Evolutionary conservation across 2,113 vertebrate genomes (phyloP).

Genomic region (Alectura lathami): DNA sequence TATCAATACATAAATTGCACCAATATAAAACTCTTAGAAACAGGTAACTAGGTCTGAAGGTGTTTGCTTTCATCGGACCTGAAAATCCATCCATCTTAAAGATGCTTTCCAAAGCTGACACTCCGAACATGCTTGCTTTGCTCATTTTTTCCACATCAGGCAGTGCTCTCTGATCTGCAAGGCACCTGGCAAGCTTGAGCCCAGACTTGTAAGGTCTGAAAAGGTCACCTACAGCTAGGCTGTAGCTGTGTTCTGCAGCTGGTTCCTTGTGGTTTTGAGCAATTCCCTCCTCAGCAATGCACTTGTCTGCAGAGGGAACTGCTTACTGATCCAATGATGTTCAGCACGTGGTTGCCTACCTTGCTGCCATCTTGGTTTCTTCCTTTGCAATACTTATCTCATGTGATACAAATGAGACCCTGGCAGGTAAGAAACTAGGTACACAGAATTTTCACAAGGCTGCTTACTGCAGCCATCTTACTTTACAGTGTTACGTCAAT

Average conservation of each 20-base stretch:
- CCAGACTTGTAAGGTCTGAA: background rate
- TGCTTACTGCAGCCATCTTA: background rate
- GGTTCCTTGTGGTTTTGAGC: background rate
- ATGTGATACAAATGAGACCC: background rate
- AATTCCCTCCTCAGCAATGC: background rate
- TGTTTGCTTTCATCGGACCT: background rate
- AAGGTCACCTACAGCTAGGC: background rate
- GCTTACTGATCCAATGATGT: rapidly evolving
- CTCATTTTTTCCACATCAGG: background rate
- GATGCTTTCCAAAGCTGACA: background rate
- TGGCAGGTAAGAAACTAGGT: background rate
- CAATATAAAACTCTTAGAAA: background rate
- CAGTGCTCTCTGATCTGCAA: background rate
- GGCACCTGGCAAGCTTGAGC: background rate
- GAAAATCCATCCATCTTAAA: background rate
- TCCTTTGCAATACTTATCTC: background rate
- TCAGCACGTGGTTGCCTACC: background rate
- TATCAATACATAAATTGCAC: background rate
- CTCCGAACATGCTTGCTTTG: background rate
- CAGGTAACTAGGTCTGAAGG: background rate
- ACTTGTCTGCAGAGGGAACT: background rate
- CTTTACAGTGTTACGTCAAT: background rate
- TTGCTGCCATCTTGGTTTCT: background rate
- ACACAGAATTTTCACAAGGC: background rate
- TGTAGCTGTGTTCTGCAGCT: background rate